A percentile compares a stretch with the other conserved stretches of the same genome.
These are phyloP conservation scores for Pedetes capensis DNA, from an alignment of 2,113 vertebrate genomes.

Conservation along the genomic window DNA sequence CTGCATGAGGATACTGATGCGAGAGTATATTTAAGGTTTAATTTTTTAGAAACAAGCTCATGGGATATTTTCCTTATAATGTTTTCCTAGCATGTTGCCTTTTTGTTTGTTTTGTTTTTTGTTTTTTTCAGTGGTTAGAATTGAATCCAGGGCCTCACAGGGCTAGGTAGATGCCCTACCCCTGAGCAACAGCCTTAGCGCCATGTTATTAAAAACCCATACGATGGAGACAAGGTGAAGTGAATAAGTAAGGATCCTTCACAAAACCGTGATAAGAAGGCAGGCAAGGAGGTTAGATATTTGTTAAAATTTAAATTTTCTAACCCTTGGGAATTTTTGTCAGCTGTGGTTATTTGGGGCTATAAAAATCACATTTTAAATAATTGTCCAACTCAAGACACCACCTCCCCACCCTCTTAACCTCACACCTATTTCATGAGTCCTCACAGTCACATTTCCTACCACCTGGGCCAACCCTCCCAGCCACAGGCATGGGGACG, in stretches of 20 bases:
- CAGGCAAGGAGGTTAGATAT: not conserved
- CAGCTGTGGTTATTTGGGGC: not conserved
- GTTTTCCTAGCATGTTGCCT: not conserved
- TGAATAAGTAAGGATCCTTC: constrained; percentile 7
- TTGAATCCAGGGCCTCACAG: not conserved
- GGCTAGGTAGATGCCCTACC: not conserved
- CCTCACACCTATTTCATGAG: not conserved
- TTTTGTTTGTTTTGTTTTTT: too few relatives aligned
- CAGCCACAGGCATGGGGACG: not conserved
- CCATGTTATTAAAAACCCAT: not conserved
- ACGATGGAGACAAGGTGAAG: not conserved
- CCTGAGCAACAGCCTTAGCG: not conserved
- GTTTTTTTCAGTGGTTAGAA: too few relatives aligned
- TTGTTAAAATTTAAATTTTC: constrained; percentile 12
- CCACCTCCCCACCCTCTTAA: not conserved
- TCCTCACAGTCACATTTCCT: not conserved
- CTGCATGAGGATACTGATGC: not conserved
- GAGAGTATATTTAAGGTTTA: not conserved
- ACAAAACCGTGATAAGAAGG: not conserved
- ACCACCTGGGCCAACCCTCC: not conserved
- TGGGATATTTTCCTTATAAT: constrained; percentile 24
- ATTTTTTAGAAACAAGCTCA: not conserved
- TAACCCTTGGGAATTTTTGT: not conserved
- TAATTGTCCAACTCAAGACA: not conserved
- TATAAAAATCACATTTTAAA: not conserved